These are phyloP conservation scores for Haliaeetus albicilla DNA, from an alignment of 2,797 vertebrate genomes.

Conservation along the genomic window DNA sequence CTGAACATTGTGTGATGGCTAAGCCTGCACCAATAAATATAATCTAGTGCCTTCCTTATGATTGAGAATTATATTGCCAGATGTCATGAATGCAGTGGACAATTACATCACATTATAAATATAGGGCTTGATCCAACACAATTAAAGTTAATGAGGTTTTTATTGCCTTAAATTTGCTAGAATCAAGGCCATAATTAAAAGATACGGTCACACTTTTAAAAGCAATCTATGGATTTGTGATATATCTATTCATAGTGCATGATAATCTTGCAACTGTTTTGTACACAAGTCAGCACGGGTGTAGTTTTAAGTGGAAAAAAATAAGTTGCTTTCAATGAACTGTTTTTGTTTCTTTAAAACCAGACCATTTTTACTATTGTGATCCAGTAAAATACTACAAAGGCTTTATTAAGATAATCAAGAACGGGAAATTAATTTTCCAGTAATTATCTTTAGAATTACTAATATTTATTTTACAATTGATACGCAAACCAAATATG, in stretches of 20 bases:
- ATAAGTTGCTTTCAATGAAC: not conserved
- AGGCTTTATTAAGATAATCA: not conserved
- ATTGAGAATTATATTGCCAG: constrained; percentile 8
- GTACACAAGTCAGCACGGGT: not conserved
- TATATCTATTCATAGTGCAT: not conserved
- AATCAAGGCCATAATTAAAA: constrained; percentile 30
- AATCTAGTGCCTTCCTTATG: not conserved
- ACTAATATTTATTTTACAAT: not conserved
- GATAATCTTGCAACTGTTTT: not conserved
- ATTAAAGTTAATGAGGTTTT: constrained; percentile 34
- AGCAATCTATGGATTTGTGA: not conserved
- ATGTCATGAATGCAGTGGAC: constrained; percentile 7
- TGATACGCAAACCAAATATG: not conserved
- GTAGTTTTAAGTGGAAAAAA: not conserved
- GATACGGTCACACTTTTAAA: not conserved
- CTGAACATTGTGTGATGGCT: not conserved
- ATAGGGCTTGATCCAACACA: not conserved
- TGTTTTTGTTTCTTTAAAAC: not conserved
- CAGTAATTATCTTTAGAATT: not conserved
- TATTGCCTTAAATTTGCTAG: constrained; percentile 14
- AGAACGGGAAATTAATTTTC: not conserved
- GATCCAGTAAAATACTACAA: not conserved
- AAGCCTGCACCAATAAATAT: not conserved
- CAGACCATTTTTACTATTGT: not conserved
- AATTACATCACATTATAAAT: constrained; percentile 23